A percentile compares a stretch with the other conserved stretches of the same genome.
phyloP scores from a whole-genome alignment of 2,113 vertebrate species.

The Sus scrofa region T2T-Sscrofa CM000817.6:114048001-114048500 shows the following conservation, averaged over 20 bases:
- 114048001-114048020: background rate
- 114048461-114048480: background rate
- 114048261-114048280: constrained; percentile 70
- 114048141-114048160: background rate
- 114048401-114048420: constrained; percentile 53
- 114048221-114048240: constrained; percentile 55
- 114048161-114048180: fast-evolving
- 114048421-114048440: constrained; percentile 57
- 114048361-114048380: constrained; percentile 56
- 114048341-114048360: constrained; percentile 71
- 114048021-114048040: background rate
- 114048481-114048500: background rate
- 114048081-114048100: constrained; percentile 64
- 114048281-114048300: constrained; percentile 34
- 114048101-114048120: constrained; percentile 45
- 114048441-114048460: background rate
- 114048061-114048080: background rate
- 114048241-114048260: constrained; percentile 73
- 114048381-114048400: constrained; percentile 68
- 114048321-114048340: constrained; percentile 69
- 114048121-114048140: background rate
- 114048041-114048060: background rate
- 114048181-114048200: background rate
- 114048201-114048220: background rate
- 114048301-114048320: constrained; percentile 52